Conservation (phyloP, 2,888 invertebrate species). For the Drosophila algonquin region DNA sequence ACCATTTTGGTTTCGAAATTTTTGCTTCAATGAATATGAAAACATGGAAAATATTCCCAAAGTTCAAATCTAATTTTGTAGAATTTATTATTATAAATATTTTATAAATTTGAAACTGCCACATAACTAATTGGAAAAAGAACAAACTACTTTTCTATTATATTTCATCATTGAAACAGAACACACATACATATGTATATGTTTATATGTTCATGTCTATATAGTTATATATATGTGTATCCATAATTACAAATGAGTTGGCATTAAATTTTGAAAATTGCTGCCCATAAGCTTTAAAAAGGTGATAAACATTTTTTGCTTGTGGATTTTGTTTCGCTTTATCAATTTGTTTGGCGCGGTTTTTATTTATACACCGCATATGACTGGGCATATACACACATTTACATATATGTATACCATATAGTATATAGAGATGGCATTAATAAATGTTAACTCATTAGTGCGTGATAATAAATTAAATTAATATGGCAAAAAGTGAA, state of each 20-base stretch:
- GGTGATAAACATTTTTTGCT: conserved; percentile 48
- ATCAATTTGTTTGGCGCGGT: conserved; percentile 47
- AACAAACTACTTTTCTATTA: too few relatives aligned
- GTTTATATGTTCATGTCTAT: background rate
- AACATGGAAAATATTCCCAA: background rate
- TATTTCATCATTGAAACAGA: background rate
- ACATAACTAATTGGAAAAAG: background rate
- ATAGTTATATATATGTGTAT: conserved; percentile 1
- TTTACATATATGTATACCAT: conserved; percentile 8
- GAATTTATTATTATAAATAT: background rate
- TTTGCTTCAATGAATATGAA: too few relatives aligned
- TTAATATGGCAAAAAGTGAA: conserved; percentile 62
- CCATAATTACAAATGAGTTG: conserved; percentile 48
- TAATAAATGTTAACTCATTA: conserved; percentile 76
- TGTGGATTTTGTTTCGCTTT: conserved; percentile 23
- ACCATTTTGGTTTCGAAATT: too few relatives aligned
- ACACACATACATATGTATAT: conserved; percentile 12
- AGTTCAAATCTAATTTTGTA: background rate
- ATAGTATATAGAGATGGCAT: conserved; percentile 33
- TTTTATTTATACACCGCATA: conserved; percentile 43
- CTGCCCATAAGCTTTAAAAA: conserved; percentile 59
- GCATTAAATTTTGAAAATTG: conserved; percentile 51
- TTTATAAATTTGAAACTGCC: background rate
- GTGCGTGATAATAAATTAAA: conserved; percentile 67
- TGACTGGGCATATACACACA: conserved; percentile 20